Evolutionary conservation across 2,113 vertebrate species (phyloP), one percentile per base, ranked within the genome.

Genomic region (Beaufortia kweichowensis): DNA sequence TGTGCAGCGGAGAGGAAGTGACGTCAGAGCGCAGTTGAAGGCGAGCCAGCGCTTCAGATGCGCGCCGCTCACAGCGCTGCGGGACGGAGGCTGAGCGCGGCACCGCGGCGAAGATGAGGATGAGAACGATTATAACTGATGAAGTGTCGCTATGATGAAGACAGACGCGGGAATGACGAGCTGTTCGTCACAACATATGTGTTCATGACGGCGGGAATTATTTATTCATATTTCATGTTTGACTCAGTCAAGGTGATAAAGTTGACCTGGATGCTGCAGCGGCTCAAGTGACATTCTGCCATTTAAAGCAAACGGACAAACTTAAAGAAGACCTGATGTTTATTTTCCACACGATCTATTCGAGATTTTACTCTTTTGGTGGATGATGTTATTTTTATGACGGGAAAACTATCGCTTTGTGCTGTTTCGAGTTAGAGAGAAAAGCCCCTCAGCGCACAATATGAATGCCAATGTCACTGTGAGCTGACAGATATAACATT

Each of bases 1-100:
- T 2, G 41, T 0, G 0, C 66, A 15, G 3, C 68, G 9, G 55
- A 81, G 78, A 90, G 95, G 95, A 95, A 94, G 93, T 94, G 93
- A 91, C 93, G 92, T 88, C 80, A 74, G 83, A 24, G 65, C 75
- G 81, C 77, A 29, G 85, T 89, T 88, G 84, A 89, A 73, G 82
- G 87, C 89, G 90, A 89, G 87, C 80, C 82, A 89, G 92, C 84
- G 93, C 92, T 87, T 91, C 85, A 62, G 83, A 59, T 80, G 53
- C 80, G 75, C 75, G 81, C 50, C 29, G 21, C 67, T 74, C 43
- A 82, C 81, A 85, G 84, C 84, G 77, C 84, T 84, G 78, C 84
- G 84, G 84, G 83, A 77, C 83, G 88, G 67, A 70, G 67, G 48
- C 46, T 72, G 69, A 72, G 69, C 66, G 41, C 66, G 86, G 88